Conservation (phyloP, 2,113 vertebrate species). For the Ctenodactylus gundi region DNA sequence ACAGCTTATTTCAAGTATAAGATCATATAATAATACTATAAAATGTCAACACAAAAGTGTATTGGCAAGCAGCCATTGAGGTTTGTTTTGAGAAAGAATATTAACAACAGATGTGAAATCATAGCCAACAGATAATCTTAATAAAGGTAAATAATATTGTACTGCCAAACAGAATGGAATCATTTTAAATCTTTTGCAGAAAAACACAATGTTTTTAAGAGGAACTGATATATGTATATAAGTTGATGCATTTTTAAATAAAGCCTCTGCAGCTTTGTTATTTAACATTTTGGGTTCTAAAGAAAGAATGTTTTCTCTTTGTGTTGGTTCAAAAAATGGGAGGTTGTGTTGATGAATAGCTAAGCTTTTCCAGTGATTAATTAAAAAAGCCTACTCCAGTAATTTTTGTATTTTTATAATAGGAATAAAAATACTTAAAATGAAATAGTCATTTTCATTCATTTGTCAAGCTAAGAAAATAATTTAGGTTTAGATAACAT, state of each 20-base stretch:
- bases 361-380: not conserved
- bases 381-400: slow-evolving; percentile 22
- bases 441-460: slow-evolving; percentile 38
- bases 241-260: slow-evolving; percentile 42
- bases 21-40: slow-evolving; percentile 48
- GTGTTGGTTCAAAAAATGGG: slow-evolving; percentile 14
- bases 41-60: slow-evolving; percentile 49
- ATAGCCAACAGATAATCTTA: not conserved
- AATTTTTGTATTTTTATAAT: not conserved
- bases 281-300: not conserved
- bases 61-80: slow-evolving; percentile 33
- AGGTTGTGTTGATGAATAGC: not conserved
- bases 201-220: slow-evolving; percentile 34
- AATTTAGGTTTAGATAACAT: not conserved
- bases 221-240: slow-evolving; percentile 11
- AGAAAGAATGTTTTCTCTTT: slow-evolving; percentile 4
- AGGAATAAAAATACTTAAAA: not conserved
- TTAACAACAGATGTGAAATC: slow-evolving; percentile 56
- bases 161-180: not conserved
- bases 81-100: slow-evolving; percentile 55
- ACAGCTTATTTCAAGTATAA: slow-evolving; percentile 39
- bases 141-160: not conserved
- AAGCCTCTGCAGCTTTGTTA: not conserved
- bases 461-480: not conserved
- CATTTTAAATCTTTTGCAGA: not conserved